Evolutionary conservation across 2,797 vertebrate genomes (phyloP), one percentile per base, ranked within the genome.

Genomic region (Ispidina picta): DNA sequence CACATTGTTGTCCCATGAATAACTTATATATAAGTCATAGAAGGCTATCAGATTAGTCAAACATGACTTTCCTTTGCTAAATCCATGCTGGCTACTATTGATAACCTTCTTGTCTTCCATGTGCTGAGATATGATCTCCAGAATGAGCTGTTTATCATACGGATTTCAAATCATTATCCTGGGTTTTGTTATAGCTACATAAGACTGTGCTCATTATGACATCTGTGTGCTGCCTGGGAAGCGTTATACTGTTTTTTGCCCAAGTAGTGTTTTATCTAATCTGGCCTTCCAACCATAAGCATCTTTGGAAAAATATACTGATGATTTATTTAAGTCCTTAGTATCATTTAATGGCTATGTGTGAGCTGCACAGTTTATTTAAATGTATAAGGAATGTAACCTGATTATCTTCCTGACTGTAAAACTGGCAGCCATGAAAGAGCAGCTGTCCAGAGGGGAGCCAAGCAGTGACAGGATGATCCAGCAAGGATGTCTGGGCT

Each of bases 91-190:
- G 48, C 48, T 49, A 49, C 25, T 49, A 14, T 49, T 49, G 48
- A 25, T 49, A 49, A 49, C 48, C 48, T 49, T 26, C 48, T 49
- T 26, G 15, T 49, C 48, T 49, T 49, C 15, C 25, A 49, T 26
- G 23, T 26, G 48, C 48, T 49, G 23, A 49, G 48, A 25, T 5
- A 49, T 26, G 25, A 49, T 49, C 48, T 49, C 48, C 26, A 49
- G 48, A 49, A 49, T 26, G 15, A 49, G 48, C 14, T 49, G 48
- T 86, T 91, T 89, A 89, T 84, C 68, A 79, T 54, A 71, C 44
- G 77, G 64, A 86, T 88, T 93, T 92, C n/a, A 83, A 77, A 90
- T 89, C n/a, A 82, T 89, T 86, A 74, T 91, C 94, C 74, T 91
- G 41, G 1, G 18, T 88, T 92, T 88, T 92, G 52, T 88, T 92